These are phyloP conservation scores for Sinonovacula constricta DNA, from an alignment of 1,140 invertebrate species.

Conservation along the genomic window DNA sequence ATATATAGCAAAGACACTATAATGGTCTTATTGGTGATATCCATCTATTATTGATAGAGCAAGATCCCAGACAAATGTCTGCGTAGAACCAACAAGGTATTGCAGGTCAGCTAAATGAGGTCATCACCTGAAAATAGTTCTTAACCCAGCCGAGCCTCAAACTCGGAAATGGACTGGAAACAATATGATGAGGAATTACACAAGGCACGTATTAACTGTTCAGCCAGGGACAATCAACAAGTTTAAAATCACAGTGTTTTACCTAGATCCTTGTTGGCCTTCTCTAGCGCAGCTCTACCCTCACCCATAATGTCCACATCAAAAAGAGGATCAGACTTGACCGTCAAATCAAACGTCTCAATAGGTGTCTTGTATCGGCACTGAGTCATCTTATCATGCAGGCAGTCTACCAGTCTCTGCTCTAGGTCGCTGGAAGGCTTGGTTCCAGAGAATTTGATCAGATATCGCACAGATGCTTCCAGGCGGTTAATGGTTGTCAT, in stretches of 20 bases:
- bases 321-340: constrained; percentile 86
- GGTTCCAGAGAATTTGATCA: constrained; percentile 80
- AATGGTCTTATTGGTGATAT: too few species aligned
- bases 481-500: constrained; percentile 86
- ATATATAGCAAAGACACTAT: too few species aligned
- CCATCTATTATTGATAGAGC: too few species aligned
- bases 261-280: constrained; percentile 91
- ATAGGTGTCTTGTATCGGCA: constrained; percentile 86
- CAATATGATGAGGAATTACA: too few species aligned
- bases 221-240: background rate
- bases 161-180: background rate
- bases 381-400: constrained; percentile 92
- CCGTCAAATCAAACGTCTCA: constrained; percentile 84
- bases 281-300: constrained; percentile 88
- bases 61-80: too few species aligned
- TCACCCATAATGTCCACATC: constrained; percentile 89
- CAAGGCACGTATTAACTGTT: too few species aligned
- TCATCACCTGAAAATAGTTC: too few species aligned
- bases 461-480: constrained; percentile 90
- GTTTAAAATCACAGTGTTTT: too few species aligned
- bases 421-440: constrained; percentile 52
- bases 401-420: constrained; percentile 73
- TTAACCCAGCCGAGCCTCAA: background rate
- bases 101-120: too few species aligned
- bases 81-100: too few species aligned